Percentiles rank a stretch among this genome's conserved stretches.
phyloP scores from a whole-genome alignment of 1,140 invertebrate genomes.

The Procambarus clarkii region DNA sequence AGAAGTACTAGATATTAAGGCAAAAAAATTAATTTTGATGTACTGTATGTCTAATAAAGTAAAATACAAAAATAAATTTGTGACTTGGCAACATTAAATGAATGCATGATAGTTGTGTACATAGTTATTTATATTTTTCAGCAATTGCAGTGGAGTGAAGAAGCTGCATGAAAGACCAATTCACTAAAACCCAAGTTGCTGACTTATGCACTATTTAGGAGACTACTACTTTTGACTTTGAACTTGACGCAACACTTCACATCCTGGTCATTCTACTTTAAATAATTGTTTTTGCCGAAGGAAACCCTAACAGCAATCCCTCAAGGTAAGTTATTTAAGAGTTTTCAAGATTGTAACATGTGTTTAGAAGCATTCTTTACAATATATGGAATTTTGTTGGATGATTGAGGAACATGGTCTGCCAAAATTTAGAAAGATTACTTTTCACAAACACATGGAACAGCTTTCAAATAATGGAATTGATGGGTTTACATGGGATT shows the following conservation, averaged over 20 bases:
- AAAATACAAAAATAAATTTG: not conserved
- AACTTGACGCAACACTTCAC: conserved; percentile 22
- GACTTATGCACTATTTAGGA: conserved; percentile 16
- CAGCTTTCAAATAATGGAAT: no score
- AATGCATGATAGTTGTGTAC: no score
- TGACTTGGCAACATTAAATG: not conserved
- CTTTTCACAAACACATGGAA: no score
- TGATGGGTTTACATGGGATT: no score
- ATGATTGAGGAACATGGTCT: no score
- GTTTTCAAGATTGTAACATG: no score
- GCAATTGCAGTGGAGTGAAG: conserved; percentile 34
- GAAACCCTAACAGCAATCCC: not conserved
- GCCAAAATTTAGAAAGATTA: no score
- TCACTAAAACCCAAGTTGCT: conserved; percentile 15
- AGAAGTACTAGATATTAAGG: no score
- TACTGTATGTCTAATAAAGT: no score
- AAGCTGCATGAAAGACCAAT: conserved; percentile 32
- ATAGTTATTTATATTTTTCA: not conserved
- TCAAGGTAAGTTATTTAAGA: conserved; percentile 22
- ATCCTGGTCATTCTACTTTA: not conserved
- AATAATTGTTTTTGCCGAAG: not conserved
- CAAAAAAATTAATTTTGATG: no score
- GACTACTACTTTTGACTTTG: not conserved
- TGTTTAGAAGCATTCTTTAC: no score
- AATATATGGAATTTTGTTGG: no score